These are phyloP conservation scores for Rhagoletis zephyria DNA, from an alignment of 1,140 invertebrate genomes.

Conservation along the genomic window DNA sequence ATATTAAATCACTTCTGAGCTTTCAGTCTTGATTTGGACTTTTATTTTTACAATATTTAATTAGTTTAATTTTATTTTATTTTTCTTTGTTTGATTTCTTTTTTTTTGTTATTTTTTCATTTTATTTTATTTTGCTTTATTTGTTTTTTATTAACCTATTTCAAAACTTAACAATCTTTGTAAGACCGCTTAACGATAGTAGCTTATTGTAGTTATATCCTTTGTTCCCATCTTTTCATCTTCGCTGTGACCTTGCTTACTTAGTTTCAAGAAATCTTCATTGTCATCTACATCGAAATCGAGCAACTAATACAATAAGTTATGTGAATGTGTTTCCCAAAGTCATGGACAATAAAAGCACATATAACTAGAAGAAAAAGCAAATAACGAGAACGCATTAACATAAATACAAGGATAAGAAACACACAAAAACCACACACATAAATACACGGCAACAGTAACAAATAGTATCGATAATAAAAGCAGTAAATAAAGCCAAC, in stretches of 20 bases:
- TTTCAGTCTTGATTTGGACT: too few relatives aligned
- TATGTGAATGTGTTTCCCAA: neutral
- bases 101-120: too few relatives aligned
- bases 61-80: too few relatives aligned
- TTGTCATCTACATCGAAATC: neutral
- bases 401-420: conserved; percentile 32
- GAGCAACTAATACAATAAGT: neutral
- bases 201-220: neutral
- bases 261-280: neutral
- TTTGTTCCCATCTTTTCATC: neutral
- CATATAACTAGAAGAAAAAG: conserved; percentile 15
- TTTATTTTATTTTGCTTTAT: too few relatives aligned
- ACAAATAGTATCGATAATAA: neutral
- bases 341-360: neutral
- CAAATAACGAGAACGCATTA: conserved; percentile 22
- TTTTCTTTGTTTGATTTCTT: too few relatives aligned
- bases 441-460: neutral
- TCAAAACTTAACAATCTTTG: too few relatives aligned
- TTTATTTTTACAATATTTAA: too few relatives aligned
- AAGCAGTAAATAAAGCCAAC: conserved; percentile 11
- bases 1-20: too few relatives aligned
- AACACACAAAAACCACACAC: neutral
- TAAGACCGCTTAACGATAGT: too few relatives aligned
- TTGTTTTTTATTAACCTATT: too few relatives aligned
- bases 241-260: neutral